Conservation (phyloP, 1,140 invertebrate species). For the Drosophila asahinai region DNA sequence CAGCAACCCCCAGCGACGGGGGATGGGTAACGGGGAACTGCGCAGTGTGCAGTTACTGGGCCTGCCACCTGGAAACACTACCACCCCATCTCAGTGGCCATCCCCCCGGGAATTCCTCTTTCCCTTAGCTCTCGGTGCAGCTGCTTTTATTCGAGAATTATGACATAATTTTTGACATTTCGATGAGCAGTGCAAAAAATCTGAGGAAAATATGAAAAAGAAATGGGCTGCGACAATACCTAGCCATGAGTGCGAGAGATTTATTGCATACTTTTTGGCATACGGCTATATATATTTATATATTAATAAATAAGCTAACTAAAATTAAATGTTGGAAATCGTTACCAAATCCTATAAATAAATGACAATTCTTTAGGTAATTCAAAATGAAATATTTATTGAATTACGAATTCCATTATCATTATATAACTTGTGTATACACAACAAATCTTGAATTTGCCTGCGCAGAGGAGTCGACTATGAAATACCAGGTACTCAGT, state of each 20-base stretch:
- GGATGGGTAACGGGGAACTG: constrained; percentile 42
- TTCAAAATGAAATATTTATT: no score
- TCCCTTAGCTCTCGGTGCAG: constrained; percentile 9
- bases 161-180: constrained; percentile 64
- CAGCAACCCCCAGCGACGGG: constrained; percentile 41
- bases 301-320: background rate
- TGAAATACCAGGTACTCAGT: background rate
- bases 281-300: no score
- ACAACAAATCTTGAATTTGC: no score
- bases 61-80: constrained; percentile 48
- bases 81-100: constrained; percentile 15
- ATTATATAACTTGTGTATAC: background rate
- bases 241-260: background rate
- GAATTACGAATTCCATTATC: background rate
- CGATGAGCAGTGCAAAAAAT: constrained; percentile 18
- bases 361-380: no score
- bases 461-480: background rate
- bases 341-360: no score
- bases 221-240: background rate
- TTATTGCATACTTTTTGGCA: background rate
- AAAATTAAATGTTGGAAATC: background rate
- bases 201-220: background rate
- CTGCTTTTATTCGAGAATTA: constrained; percentile 37
- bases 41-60: constrained; percentile 66
- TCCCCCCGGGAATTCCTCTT: constrained; percentile 1